Evolutionary conservation across 2,888 invertebrate genomes (phyloP).

Genomic region (Diarsia brunnea): DNA sequence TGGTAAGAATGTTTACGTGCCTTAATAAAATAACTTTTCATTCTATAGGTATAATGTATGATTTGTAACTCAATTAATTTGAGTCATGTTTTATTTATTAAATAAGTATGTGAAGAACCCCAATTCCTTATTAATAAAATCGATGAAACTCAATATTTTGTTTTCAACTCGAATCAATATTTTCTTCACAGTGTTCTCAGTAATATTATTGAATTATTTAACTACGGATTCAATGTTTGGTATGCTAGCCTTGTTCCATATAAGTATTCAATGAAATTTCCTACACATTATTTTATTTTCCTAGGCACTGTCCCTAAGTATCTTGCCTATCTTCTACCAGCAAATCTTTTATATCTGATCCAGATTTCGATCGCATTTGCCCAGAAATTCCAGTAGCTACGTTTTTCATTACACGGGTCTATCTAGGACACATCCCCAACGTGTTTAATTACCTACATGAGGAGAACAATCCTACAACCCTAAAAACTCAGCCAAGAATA

Average conservation of each 20-base stretch:
- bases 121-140: slow-evolving; percentile 22
- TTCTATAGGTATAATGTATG: neutral
- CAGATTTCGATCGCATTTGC: neutral
- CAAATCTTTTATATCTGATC: neutral
- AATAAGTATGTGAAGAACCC: neutral
- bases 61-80: slow-evolving; percentile 42
- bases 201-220: slow-evolving; percentile 11
- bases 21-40: slow-evolving; percentile 8
- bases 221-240: neutral
- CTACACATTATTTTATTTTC: neutral
- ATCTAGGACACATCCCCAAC: neutral
- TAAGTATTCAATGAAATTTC: neutral
- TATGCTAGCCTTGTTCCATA: neutral
- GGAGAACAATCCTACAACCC: neutral
- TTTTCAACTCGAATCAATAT: slow-evolving; percentile 8
- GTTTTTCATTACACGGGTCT: neutral
- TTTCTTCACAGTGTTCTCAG: neutral
- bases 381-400: no score
- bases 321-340: neutral
- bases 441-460: neutral
- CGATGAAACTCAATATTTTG: slow-evolving; percentile 17
- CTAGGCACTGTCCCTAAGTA: no score
- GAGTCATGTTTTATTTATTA: slow-evolving; percentile 24
- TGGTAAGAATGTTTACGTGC: neutral
- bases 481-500: neutral